Conservation (phyloP, 2,888 invertebrate species). For the Mimachlamys varia region DNA sequence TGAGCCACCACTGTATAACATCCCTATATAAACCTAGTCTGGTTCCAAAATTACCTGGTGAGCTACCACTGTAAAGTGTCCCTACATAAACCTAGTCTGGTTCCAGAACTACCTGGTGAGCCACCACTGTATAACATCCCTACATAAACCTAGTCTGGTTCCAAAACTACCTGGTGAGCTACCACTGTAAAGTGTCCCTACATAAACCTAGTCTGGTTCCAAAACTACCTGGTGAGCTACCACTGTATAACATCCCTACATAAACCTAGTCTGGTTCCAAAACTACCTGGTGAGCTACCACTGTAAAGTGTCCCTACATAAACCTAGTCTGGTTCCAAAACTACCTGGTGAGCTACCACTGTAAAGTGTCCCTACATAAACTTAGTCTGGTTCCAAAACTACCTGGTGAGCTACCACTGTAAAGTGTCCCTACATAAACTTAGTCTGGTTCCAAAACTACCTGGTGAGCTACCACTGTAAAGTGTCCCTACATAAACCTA, state of each 20-base stretch:
- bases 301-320: background rate
- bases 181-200: background rate
- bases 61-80: conserved; percentile 46
- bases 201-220: background rate
- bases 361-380: background rate
- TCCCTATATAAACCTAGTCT: background rate
- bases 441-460: conserved; percentile 70
- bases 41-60: conserved; percentile 80
- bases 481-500: background rate
- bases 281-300: conserved; percentile 76
- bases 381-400: conserved; percentile 68
- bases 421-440: background rate
- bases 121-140: background rate
- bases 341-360: conserved; percentile 74
- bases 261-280: conserved; percentile 55
- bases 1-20: conserved; percentile 56
- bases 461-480: conserved; percentile 71
- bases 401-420: conserved; percentile 72
- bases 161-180: conserved; percentile 79
- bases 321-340: conserved; percentile 63
- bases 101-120: conserved; percentile 79
- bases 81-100: background rate
- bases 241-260: background rate
- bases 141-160: background rate
- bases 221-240: conserved; percentile 78